Conservation (phyloP, 2,113 vertebrate genomes). For the Epinephelus moara region DNA sequence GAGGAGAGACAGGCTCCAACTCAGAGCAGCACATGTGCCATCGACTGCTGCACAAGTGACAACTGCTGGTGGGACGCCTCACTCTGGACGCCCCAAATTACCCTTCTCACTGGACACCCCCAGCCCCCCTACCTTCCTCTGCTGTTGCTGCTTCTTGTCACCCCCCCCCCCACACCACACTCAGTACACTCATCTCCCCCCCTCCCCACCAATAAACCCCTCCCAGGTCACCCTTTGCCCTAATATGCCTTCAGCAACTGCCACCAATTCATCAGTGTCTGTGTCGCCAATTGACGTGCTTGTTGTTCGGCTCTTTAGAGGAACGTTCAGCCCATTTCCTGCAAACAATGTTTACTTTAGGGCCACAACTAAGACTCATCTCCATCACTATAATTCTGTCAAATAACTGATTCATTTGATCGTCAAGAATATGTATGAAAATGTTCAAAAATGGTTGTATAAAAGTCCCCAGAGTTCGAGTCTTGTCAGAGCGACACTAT, state of each 20-base stretch:
- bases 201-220: conserved; percentile 43
- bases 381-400: background rate
- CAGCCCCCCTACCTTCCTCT: conserved; percentile 9
- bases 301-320: conserved; percentile 36
- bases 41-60: conserved; percentile 66
- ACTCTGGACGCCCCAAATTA: conserved; percentile 61
- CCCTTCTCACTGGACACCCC: conserved; percentile 56
- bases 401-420: background rate
- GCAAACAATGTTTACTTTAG: background rate
- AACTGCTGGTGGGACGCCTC: conserved; percentile 74
- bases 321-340: background rate
- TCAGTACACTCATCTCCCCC: conserved; percentile 17
- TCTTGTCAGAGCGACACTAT: too few relatives aligned
- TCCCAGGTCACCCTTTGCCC: conserved; percentile 82
- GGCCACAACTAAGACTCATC: background rate
- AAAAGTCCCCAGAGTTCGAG: background rate
- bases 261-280: conserved; percentile 82
- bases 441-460: background rate
- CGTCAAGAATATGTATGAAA: background rate
- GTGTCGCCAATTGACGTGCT: conserved; percentile 48
- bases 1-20: conserved; percentile 20
- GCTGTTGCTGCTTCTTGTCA: conserved; percentile 36
- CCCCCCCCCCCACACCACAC: conserved; percentile 14
- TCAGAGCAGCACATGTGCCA: conserved; percentile 66
- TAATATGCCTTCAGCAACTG: conserved; percentile 86